Conservation (phyloP, 2,888 invertebrate genomes). For the Cheilosia grossa region DNA sequence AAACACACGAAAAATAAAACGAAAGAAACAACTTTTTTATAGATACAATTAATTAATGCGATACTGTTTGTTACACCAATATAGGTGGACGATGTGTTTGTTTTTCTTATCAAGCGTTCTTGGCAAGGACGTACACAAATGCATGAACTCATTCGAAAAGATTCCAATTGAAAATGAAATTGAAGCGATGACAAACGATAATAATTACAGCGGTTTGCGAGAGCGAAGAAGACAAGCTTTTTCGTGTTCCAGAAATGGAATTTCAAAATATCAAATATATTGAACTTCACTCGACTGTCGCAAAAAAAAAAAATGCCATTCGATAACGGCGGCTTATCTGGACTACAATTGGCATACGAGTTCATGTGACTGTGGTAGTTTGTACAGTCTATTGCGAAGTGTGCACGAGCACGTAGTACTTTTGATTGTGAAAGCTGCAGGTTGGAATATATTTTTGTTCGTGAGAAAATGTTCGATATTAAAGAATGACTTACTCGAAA, state of each 20-base stretch:
- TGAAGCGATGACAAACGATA: slow-evolving; percentile 17
- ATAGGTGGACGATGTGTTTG: neutral
- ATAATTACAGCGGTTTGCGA: neutral
- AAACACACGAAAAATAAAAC: slow-evolving; percentile 6
- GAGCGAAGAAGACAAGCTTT: neutral
- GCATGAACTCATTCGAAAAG: neutral
- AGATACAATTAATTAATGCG: slow-evolving; percentile 52
- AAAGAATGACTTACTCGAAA: too few species aligned
- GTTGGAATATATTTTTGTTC: neutral
- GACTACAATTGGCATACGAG: neutral
- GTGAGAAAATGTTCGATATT: neutral
- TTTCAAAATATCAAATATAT: slow-evolving; percentile 35
- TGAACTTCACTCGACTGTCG: slow-evolving; percentile 4
- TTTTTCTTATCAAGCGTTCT: slow-evolving; percentile 59
- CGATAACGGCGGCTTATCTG: slow-evolving; percentile 37
- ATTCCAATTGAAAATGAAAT: slow-evolving; percentile 54
- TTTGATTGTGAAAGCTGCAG: neutral
- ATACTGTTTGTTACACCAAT: slow-evolving; percentile 7
- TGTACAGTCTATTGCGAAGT: slow-evolving; percentile 5
- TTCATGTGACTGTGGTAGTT: slow-evolving; percentile 28
- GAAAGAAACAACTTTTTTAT: neutral
- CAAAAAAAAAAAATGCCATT: neutral
- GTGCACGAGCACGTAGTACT: slow-evolving; percentile 49
- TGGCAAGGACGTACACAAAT: slow-evolving; percentile 54
- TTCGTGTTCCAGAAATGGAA: slow-evolving; percentile 30